Base-by-base conservation (phyloP, 2,888 invertebrate species). In the Diloba caeruleocephala region DNA sequence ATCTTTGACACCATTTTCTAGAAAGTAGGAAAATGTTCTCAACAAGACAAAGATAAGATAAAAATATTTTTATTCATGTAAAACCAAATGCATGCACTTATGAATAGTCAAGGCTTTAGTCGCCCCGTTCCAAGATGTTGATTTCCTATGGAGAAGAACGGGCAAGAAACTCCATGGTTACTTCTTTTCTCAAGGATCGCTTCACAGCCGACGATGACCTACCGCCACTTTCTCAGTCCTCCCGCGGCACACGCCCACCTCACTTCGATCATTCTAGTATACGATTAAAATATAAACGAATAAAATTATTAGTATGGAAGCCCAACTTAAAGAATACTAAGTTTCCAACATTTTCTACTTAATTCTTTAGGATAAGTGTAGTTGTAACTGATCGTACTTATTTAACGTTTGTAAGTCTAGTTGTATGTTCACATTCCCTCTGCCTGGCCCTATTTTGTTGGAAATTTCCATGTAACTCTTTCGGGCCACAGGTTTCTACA, bases 231-330 rank as follows among this genome's bases (percentile, higher is more conserved):
- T 53, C 49, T 52, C 56, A 51, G 58, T 10, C 12, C 41, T 32
- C 38, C 38, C 31, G 46, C 53, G 65, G 56, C 52, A 42, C 39
- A 28, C 48, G 53, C 73, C 74, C 71, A 73, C 71, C 74, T 71
- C 71, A 63, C 38, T 58, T 57, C 43, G 15, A 70, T 71, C 50
- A 61, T 70, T 55, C 59, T 73, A 63, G 71, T 71, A 71, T 71
- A 71, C 71, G 71, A 71, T 54, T 71, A 65, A 58, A 32, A 57
- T 50, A 46, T 48, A 48, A 21, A 53, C 12, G 36, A 41, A 7
- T 43, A 37, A 53, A 59, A 15, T 21, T 19, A 32, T 67, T 53
- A 49, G 23, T 41, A 50, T 37, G 50, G 36, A 64, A n/a, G 61
- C 48, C 50, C 25, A 43, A 39, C 19, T 44, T 41, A 32, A 7